Conservation (phyloP, 2,113 vertebrate species). For the Gyps fulvus region DNA sequence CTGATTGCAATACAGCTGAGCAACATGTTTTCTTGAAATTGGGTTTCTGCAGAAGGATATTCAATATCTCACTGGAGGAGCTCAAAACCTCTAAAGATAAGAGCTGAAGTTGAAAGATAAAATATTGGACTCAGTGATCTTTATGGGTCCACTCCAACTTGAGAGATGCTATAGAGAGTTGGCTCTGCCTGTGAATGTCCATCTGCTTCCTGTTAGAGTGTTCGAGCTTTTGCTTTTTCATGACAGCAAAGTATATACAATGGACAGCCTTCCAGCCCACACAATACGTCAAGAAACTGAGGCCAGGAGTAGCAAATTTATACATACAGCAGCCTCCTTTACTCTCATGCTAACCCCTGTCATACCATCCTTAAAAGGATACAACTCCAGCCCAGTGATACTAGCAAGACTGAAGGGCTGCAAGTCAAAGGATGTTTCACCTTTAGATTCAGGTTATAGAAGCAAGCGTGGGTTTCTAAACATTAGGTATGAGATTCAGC, state of each 20-base stretch:
- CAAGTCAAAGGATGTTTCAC: neutral
- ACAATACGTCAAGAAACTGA: neutral
- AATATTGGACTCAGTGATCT: neutral
- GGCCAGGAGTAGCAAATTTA: neutral
- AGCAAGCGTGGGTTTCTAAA: neutral
- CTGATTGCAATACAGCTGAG: neutral
- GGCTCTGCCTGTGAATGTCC: neutral
- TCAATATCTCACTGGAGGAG: neutral
- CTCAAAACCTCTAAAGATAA: neutral
- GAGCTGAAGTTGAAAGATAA: neutral
- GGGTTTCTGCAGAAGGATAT: neutral
- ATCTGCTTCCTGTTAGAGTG: neutral
- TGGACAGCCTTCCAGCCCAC: neutral
- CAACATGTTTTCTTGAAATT: neutral
- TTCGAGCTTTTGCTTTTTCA: neutral
- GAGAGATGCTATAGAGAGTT: neutral
- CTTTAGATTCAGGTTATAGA: neutral
- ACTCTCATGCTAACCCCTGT: neutral
- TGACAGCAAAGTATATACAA: neutral
- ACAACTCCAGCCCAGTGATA: neutral
- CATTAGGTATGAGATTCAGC: neutral
- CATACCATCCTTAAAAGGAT: neutral
- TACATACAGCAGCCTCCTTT: neutral
- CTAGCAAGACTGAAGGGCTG: neutral
- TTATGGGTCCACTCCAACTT: neutral